These are phyloP conservation scores for Ametastegia equiseti DNA, from an alignment of 2,888 invertebrate genomes.

Conservation along the genomic window DNA sequence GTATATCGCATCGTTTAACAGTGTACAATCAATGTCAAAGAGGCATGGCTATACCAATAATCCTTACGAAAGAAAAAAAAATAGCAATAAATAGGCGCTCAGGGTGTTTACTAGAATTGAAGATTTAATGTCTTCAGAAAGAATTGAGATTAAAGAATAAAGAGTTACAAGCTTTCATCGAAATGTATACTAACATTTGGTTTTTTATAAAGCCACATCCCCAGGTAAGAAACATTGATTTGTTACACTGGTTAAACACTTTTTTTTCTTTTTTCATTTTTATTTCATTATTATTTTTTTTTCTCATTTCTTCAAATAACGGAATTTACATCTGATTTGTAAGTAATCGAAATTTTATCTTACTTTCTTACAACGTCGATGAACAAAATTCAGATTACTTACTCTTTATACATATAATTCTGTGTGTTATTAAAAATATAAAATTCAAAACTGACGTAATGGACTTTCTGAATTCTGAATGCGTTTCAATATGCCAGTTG, in stretches of 20 bases:
- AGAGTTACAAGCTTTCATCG: slow-evolving; percentile 36
- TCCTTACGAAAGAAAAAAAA: neutral
- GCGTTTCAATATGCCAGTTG: slow-evolving; percentile 34
- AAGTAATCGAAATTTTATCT: slow-evolving; percentile 16
- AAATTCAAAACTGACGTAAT: slow-evolving; percentile 42
- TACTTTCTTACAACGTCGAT: neutral
- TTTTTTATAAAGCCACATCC: slow-evolving; percentile 26
- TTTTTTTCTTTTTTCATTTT: no score
- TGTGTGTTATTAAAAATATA: slow-evolving; percentile 45
- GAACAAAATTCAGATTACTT: slow-evolving; percentile 26
- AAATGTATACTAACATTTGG: neutral
- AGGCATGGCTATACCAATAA: slow-evolving; percentile 18
- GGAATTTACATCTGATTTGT: slow-evolving; percentile 32
- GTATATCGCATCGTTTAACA: slow-evolving; percentile 13
- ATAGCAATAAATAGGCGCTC: neutral
- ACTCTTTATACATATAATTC: slow-evolving; percentile 30
- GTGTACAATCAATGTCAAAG: slow-evolving; percentile 27
- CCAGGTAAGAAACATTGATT: slow-evolving; percentile 28
- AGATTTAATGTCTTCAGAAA: neutral
- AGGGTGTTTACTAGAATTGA: neutral
- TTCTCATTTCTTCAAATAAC: neutral
- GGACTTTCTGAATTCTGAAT: slow-evolving; percentile 39
- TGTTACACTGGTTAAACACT: slow-evolving; percentile 30
- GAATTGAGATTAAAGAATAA: neutral
- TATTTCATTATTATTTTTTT: no score